A percentile compares a stretch with the other conserved stretches of the same genome.
Evolutionary conservation across 2,113 vertebrate species (phyloP).

Genomic region (Sterrhoptilus dennistouni): DNA sequence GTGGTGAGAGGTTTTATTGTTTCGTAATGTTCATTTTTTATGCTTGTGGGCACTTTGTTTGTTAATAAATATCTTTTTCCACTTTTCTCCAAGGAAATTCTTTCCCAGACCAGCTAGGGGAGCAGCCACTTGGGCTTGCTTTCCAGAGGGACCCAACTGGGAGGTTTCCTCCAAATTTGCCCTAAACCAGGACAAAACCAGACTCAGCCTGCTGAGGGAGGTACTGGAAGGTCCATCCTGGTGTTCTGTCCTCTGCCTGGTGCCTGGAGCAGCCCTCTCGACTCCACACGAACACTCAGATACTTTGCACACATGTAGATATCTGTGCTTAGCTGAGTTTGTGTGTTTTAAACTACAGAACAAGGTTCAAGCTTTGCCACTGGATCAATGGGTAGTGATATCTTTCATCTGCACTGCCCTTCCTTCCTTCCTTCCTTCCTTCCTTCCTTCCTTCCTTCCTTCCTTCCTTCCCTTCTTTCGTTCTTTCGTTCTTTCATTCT

Average conservation of each 20-base stretch:
- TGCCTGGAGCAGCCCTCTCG: not conserved
- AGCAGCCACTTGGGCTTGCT: too few species aligned
- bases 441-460: too few species aligned
- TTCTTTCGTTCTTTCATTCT: rapidly evolving
- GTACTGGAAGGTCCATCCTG: not conserved
- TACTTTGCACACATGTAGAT: not conserved
- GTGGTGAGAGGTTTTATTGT: too few species aligned
- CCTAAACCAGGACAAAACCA: not conserved
- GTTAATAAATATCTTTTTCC: too few species aligned
- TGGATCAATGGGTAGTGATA: not conserved
- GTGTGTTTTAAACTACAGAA: not conserved
- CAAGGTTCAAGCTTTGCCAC: rapidly evolving
- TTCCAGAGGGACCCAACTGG: too few species aligned
- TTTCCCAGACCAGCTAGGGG: too few species aligned
- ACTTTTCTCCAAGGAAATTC: too few species aligned
- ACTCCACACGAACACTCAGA: not conserved
- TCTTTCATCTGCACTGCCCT: not conserved
- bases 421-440: too few species aligned
- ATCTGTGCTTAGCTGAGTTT: not conserved
- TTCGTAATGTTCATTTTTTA: too few species aligned
- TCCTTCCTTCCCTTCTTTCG: too few species aligned
- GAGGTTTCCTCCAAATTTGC: too few species aligned
- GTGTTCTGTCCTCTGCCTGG: not conserved
- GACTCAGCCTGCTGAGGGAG: not conserved
- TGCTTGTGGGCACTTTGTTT: too few species aligned